Evolutionary conservation across 2,113 vertebrate species (phyloP), one percentile per base, ranked within the genome.

Genomic region (Morone saxatilis): DNA sequence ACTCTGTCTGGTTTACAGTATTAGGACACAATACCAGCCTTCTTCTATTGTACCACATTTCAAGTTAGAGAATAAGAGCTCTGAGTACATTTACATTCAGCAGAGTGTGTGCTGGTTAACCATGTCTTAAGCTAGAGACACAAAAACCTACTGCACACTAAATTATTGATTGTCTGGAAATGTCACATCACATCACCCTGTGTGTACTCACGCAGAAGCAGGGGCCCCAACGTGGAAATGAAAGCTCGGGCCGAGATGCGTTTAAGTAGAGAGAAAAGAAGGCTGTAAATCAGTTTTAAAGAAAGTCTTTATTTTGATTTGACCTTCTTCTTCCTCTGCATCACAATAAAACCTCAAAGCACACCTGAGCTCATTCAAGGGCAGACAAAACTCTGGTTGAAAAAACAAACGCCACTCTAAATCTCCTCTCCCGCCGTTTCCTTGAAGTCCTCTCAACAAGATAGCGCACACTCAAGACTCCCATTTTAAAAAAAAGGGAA

Each of bases 301-400:
- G 61, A 67, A 50, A 79, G 56, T 25, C 63, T 66, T 50, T 85
- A 71, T 82, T 85, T 72, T 70, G 16, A 80, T 45, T 65, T 53
- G 62, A 82, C 75, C 74, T 85, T 80, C 67, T 48, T 38, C 43
- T 13, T 82, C 61, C 61, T 57, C 43, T 69, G 78, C 71, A 63
- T 76, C 71, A 66, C 65, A 68, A 66, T 56, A 67, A 71, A 81
- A 86, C 61, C 63, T 67, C 51, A 70, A 60, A 71, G 80, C 74
- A 22, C 66, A 82, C 56, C 84, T 85, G 81, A 76, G 78, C 54
- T 60, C 71, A 71, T 75, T 86, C 84, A 86, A 86, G 87, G 81
- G 60, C 88, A 76, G 71, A 65, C 20, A 38, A 53, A 14, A 43
- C 20, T 25, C 20, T 25, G 36, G 40, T 36, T 41, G 25, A 50